Evolutionary conservation across 64 coral and sea anemone genomes (phyloP).

Genomic region (Porites australiensis): DNA sequence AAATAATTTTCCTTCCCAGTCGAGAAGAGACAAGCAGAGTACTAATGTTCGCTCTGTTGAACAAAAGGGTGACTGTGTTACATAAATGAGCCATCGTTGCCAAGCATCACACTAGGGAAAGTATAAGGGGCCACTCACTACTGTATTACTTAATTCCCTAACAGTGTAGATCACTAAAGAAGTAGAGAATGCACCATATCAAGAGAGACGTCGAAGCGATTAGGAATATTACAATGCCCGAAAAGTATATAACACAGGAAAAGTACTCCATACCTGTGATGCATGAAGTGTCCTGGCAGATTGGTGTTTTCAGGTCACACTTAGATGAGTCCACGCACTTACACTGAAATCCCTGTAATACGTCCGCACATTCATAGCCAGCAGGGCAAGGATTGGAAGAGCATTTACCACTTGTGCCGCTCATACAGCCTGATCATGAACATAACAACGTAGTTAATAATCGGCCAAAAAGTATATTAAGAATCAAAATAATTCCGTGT

Average conservation of each 20-base stretch:
- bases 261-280: slow-evolving; percentile 72
- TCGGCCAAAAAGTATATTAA: background rate
- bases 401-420: slow-evolving; percentile 56
- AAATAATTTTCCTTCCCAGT: too few relatives aligned
- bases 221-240: background rate
- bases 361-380: slow-evolving; percentile 86
- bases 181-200: too few relatives aligned
- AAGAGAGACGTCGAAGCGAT: too few relatives aligned
- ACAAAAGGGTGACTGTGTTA: too few relatives aligned
- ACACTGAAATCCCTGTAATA: slow-evolving; percentile 86
- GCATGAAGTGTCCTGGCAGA: slow-evolving; percentile 79
- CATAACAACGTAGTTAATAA: background rate
- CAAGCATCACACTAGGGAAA: too few relatives aligned
- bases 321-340: slow-evolving; percentile 75
- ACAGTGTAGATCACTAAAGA: too few relatives aligned
- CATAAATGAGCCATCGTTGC: too few relatives aligned
- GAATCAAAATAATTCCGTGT: too few relatives aligned
- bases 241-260: background rate
- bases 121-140: too few relatives aligned
- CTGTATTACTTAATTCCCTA: too few relatives aligned
- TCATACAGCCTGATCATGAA: slow-evolving; percentile 36
- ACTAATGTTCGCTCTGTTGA: too few relatives aligned
- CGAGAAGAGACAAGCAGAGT: too few relatives aligned
- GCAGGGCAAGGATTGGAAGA: slow-evolving; percentile 76
- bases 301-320: slow-evolving; percentile 66